These are phyloP conservation scores for Chouioia cunea DNA, from an alignment of 2,888 invertebrate species.

Conservation along the genomic window DNA sequence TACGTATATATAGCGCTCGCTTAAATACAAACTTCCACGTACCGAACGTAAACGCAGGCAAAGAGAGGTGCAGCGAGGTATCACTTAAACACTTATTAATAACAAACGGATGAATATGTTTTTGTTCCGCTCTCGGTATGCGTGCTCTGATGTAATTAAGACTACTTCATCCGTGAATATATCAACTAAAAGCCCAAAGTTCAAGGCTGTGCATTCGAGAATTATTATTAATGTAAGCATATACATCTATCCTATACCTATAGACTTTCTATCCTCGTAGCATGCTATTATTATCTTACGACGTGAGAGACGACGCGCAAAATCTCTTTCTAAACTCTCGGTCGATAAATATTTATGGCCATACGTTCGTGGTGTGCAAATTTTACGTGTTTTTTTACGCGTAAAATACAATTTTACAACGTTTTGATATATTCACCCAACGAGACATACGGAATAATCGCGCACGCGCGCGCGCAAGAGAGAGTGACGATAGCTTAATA, in stretches of 20 bases:
- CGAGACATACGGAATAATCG: no score
- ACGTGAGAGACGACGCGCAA: neutral
- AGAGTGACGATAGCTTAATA: no score
- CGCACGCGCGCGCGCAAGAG: no score
- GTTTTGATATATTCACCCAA: no score
- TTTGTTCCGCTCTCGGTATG: neutral
- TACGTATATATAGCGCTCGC: no score
- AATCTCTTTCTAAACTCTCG: conserved; percentile 32
- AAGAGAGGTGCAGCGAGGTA: neutral
- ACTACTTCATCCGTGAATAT: conserved; percentile 5
- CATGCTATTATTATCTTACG: conserved; percentile 21
- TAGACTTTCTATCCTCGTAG: no score
- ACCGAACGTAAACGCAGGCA: neutral
- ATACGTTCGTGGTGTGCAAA: no score
- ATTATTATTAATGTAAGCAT: conserved; percentile 34
- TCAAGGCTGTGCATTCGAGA: neutral
- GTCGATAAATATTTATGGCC: conserved; percentile 38
- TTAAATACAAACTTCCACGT: neutral
- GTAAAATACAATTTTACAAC: no score
- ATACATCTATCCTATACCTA: conserved; percentile 12
- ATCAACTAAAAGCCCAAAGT: conserved; percentile 15
- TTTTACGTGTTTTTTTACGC: no score
- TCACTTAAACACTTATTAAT: neutral
- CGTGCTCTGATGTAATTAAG: neutral
- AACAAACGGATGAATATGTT: conserved; percentile 8